Evolutionary conservation across 1,140 invertebrate species (phyloP).

Genomic region (Penaeus vannamei): DNA sequence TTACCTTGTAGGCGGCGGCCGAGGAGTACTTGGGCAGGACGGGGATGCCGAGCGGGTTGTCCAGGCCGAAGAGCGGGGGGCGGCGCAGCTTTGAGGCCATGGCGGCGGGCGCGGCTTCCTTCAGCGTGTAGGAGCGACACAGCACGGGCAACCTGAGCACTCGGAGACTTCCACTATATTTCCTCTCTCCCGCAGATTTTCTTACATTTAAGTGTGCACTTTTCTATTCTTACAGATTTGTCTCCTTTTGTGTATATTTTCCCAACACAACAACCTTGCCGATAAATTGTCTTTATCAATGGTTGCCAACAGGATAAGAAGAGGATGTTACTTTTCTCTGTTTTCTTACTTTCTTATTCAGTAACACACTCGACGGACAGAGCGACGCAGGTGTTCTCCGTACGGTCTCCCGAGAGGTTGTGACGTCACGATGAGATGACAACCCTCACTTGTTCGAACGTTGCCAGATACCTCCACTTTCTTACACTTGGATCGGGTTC

Average conservation of each 20-base stretch:
- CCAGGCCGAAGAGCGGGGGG: constrained; percentile 71
- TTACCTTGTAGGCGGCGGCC: constrained; percentile 66
- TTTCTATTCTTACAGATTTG: too few species aligned
- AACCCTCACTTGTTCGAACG: not conserved
- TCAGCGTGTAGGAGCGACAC: not conserved
- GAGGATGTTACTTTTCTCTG: too few species aligned
- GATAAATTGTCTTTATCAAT: too few species aligned
- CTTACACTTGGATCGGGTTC: too few species aligned
- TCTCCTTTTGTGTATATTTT: too few species aligned
- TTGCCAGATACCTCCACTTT: constrained; percentile 1
- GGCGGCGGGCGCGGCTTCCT: not conserved
- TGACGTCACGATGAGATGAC: constrained; percentile 34
- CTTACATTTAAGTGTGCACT: too few species aligned
- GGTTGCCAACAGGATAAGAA: too few species aligned
- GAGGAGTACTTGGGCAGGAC: constrained; percentile 67
- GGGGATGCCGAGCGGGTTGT: constrained; percentile 68
- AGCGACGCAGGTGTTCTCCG: not conserved
- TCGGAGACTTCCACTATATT: too few species aligned
- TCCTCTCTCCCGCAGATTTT: too few species aligned
- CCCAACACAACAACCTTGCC: too few species aligned
- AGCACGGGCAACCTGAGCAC: too few species aligned
- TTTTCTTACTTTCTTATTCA: too few species aligned
- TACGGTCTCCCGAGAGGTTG: constrained; percentile 22
- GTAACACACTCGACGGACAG: not conserved
- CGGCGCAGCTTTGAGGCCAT: constrained; percentile 73